phyloP scores from a whole-genome alignment of 2,888 invertebrate genomes.

The Leptinotarsa haldemani region DNA sequence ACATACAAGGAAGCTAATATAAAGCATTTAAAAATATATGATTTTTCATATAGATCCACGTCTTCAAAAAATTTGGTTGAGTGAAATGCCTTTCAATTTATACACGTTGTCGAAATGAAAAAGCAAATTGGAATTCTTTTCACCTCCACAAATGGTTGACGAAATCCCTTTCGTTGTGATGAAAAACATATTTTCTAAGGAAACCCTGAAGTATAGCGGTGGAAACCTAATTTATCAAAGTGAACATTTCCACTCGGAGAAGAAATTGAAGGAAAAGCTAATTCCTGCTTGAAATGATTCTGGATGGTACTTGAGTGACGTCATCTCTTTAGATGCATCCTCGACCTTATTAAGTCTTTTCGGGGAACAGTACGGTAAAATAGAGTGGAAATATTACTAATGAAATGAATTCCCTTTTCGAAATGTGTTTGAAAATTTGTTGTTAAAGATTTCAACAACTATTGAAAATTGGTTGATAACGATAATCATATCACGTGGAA shows the following conservation, averaged over 20 bases:
- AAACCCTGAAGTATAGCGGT: constrained; percentile 21
- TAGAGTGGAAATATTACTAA: background rate
- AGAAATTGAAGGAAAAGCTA: constrained; percentile 45
- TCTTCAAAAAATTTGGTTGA: background rate
- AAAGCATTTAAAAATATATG: too few species aligned
- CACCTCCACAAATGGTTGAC: background rate
- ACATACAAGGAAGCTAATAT: too few species aligned
- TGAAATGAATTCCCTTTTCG: too few species aligned
- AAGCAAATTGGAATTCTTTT: background rate
- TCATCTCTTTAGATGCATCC: constrained; percentile 38
- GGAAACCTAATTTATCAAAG: constrained; percentile 45
- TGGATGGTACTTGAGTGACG: constrained; percentile 44
- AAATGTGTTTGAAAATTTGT: too few species aligned
- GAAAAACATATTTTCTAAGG: constrained; percentile 13
- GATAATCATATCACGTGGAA: too few species aligned
- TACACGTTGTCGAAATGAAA: background rate
- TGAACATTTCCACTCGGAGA: constrained; percentile 39
- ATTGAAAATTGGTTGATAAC: too few species aligned
- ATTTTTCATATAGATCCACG: too few species aligned
- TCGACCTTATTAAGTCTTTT: constrained; percentile 37
- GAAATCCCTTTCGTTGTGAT: constrained; percentile 10
- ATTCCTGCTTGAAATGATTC: constrained; percentile 43
- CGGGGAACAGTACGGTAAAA: background rate
- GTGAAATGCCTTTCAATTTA: background rate
- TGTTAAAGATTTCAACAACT: too few species aligned